A percentile compares a stretch with the other conserved stretches of the same genome.
Evolutionary conservation across 37 sponge, comb jelly and placozoan species (phyloP).

Genomic region (Diacarnus erythraeanus): DNA sequence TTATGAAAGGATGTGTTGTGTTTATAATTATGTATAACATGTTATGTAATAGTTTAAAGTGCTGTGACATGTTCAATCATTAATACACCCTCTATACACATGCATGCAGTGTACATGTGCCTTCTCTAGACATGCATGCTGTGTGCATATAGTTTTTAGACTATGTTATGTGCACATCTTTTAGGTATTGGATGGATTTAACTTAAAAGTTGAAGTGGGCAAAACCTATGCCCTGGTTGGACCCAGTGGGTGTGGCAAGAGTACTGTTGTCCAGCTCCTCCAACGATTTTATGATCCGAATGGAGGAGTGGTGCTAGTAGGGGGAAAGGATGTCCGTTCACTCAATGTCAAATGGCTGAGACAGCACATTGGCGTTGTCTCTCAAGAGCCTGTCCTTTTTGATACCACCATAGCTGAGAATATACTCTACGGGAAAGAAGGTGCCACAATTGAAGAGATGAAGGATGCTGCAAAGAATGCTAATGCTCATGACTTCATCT

Average conservation of each 20-base stretch:
- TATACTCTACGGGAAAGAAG: constrained; percentile 67
- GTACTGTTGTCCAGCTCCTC: neutral
- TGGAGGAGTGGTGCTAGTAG: constrained; percentile 39
- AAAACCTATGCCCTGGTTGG: neutral
- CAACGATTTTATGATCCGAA: neutral
- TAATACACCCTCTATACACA: neutral
- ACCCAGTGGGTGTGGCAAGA: constrained; percentile 3
- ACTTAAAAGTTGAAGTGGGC: neutral
- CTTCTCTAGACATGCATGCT: neutral
- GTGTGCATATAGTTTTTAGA: neutral
- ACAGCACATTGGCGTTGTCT: constrained; percentile 81
- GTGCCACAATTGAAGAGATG: constrained; percentile 75
- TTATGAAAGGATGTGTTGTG: too few relatives aligned
- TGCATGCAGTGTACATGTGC: too few relatives aligned
- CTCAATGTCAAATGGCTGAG: constrained; percentile 86
- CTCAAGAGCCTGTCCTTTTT: constrained; percentile 91
- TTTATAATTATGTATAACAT: neutral
- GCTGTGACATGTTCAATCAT: neutral
- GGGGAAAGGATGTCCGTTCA: constrained; percentile 60
- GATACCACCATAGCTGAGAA: constrained; percentile 89
- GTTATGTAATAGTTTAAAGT: neutral
- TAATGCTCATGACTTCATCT: constrained; percentile 83
- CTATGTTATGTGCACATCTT: neutral
- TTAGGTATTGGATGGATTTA: neutral
- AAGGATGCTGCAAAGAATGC: constrained; percentile 72